Percentiles rank a stretch among this genome's conserved stretches.
phyloP scores from a whole-genome alignment of 2,888 invertebrate species.

The Drepanosiphum platanoidis region DNA sequence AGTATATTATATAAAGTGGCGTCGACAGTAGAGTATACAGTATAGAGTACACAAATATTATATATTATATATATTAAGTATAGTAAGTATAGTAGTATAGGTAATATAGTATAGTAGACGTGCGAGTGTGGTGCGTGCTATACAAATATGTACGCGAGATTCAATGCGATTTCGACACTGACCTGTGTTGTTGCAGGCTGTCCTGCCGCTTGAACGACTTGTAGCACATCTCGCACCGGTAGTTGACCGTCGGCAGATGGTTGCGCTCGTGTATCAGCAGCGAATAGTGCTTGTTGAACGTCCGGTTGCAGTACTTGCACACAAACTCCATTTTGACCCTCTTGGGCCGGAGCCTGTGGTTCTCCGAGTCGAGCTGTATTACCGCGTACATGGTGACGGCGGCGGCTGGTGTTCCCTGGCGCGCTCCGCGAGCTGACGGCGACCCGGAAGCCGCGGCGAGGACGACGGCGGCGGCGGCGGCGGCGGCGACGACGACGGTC shows the following conservation, averaged over 20 bases:
- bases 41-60: neutral
- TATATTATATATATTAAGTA: neutral
- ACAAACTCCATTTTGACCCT: slow-evolving; percentile 96
- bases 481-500: neutral
- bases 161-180: slow-evolving; percentile 66
- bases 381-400: slow-evolving; percentile 83
- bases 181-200: slow-evolving; percentile 94
- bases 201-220: slow-evolving; percentile 98
- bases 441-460: neutral
- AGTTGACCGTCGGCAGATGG: slow-evolving; percentile 96
- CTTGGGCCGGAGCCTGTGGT: slow-evolving; percentile 87
- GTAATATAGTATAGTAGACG: slow-evolving; percentile 1
- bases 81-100: neutral
- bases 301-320: slow-evolving; percentile 96
- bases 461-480: no score
- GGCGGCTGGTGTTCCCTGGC: neutral
- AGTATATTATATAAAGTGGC: slow-evolving; percentile 10
- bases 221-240: slow-evolving; percentile 96
- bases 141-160: neutral
- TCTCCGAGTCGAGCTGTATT: slow-evolving; percentile 89
- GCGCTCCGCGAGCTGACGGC: slow-evolving; percentile 6
- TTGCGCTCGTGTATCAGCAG: slow-evolving; percentile 98
- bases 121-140: neutral
- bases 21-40: no score
- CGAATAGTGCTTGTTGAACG: slow-evolving; percentile 98